Conservation (phyloP, 2,888 invertebrate species). For the Odontocolon sp. region DNA sequence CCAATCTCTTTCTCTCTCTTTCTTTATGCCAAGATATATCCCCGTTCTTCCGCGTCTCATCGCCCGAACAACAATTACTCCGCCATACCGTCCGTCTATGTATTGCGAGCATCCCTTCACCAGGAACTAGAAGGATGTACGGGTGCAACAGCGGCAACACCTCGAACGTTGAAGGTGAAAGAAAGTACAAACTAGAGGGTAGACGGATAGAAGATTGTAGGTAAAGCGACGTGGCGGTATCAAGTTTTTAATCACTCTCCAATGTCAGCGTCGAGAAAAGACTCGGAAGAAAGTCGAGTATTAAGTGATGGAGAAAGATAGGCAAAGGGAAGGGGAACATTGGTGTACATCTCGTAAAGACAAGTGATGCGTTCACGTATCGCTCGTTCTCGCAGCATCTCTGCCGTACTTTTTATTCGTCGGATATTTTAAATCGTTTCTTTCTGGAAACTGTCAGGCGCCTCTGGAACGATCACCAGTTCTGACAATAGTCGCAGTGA, state of each 20-base stretch:
- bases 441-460: background rate
- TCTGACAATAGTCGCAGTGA: background rate
- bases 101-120: constrained; percentile 60
- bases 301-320: constrained; percentile 1
- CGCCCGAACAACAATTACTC: constrained; percentile 73
- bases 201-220: constrained; percentile 57
- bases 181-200: constrained; percentile 42
- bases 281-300: constrained; percentile 8
- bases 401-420: background rate
- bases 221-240: constrained; percentile 65
- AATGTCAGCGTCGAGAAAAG: constrained; percentile 64
- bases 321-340: background rate
- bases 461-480: background rate
- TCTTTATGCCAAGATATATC: constrained; percentile 35
- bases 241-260: constrained; percentile 77
- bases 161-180: constrained; percentile 46
- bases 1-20: background rate
- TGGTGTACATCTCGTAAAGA: constrained; percentile 6
- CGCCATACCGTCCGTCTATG: constrained; percentile 71
- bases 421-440: constrained; percentile 1
- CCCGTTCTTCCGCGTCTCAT: constrained; percentile 16
- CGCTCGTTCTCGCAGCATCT: background rate
- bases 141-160: constrained; percentile 32
- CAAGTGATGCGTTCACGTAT: background rate
- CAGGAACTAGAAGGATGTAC: constrained; percentile 47